Base-by-base conservation (phyloP, 2,797 vertebrate genomes). In the Notolepis coatsorum region DNA sequence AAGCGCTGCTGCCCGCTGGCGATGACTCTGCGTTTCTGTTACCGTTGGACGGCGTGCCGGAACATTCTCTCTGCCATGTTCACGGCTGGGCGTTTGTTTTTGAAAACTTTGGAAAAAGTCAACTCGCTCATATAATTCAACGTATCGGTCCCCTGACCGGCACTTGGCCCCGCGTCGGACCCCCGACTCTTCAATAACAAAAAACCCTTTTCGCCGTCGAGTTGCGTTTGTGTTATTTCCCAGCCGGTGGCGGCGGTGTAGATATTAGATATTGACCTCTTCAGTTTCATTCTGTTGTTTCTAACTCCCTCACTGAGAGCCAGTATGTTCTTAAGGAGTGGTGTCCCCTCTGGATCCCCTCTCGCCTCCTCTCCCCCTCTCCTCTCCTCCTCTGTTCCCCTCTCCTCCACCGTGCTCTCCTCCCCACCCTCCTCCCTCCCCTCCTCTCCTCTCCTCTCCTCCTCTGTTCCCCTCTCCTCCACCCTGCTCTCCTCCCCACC, bases 1-100 rank as follows among this genome's bases (percentile, higher is more conserved):
- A 13, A 54, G 20, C 58, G 21, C 13, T 18, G 2, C 56, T 63
- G 37, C 54, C 23, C 57, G 74, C 45, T 63, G 53, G 53, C 50
- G 52, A 71, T 53, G 52, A 71, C 51, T 50, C 46, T n/a, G n/a
- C 37, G 38, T 37, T 49, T 35, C 54, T 54, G 66, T 85, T 81
- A 38, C 54, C 39, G 84, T 87, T 81, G 79, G 78, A 77, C 38
- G 24, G 51, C 12, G 24, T 52, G 39, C 65, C 68, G 47, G 77
- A 80, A 75, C 56, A 66, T 75, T 77, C 66, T 60, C 61, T 60
- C 47, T 60, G 27, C 23, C 61, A 45, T 60, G 51, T 48, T 73
- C 74, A 65, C 48, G 33, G 38, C 31, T 39, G 17, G 46, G 12
- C 39, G 13, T 61, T 73, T 49, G 56, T 55, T 35, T 61, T 39